Percentiles rank a stretch among this genome's conserved stretches.
Evolutionary conservation across 2,888 invertebrate genomes (phyloP).

Genomic region (Metallyticus violacea): DNA sequence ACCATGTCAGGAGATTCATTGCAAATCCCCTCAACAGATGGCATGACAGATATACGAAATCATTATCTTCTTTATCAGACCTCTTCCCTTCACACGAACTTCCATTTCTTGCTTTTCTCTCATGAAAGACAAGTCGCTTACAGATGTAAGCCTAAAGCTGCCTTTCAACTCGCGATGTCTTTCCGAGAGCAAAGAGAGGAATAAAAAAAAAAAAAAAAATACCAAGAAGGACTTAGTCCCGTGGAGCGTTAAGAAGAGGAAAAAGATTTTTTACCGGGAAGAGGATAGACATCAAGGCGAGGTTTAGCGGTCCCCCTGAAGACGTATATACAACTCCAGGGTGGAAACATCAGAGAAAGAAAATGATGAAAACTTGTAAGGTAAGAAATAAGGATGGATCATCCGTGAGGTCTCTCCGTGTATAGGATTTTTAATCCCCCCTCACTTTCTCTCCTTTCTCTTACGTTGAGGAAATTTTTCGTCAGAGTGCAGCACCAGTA

Average conservation of each 20-base stretch:
- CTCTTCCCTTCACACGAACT: not conserved
- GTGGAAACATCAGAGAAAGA: not conserved
- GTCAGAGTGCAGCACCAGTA: not conserved
- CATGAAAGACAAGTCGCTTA: not conserved
- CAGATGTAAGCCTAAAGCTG: not conserved
- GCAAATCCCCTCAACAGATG: not conserved
- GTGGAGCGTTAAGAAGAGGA: not conserved
- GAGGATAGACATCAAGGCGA: not conserved
- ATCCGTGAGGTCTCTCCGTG: not conserved
- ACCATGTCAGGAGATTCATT: not conserved
- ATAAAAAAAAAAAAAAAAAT: not conserved
- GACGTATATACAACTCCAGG: not conserved
- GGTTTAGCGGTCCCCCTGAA: not conserved
- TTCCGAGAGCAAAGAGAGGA: not conserved
- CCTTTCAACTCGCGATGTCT: not conserved
- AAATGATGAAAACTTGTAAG: not conserved
- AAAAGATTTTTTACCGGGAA: not conserved
- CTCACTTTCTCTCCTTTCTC: not conserved
- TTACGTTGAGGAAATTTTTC: not conserved
- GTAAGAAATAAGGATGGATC: constrained; percentile 7
- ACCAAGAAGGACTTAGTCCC: not conserved
- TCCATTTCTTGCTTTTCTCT: not conserved
- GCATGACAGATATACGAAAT: not conserved
- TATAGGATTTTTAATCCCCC: constrained; percentile 4
- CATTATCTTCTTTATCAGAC: not conserved